A percentile compares a stretch with the other conserved stretches of the same genome.
Conservation (phyloP, 2,888 invertebrate species). For the Dolichomitus sp. region DNA sequence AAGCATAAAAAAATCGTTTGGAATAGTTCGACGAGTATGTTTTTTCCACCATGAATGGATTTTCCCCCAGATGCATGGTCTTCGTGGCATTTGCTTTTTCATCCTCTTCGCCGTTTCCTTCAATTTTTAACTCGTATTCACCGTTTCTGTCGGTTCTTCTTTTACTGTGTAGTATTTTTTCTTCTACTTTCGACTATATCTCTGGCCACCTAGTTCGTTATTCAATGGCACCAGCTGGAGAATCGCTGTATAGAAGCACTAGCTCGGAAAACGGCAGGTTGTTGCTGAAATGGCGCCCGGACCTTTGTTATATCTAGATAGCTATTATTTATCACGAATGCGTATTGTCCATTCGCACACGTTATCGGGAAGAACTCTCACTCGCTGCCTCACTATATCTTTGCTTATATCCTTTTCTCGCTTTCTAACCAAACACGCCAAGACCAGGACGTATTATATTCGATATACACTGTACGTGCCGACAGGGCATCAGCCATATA, state of each 20-base stretch:
- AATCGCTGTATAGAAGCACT: constrained; percentile 23
- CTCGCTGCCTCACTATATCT: not conserved
- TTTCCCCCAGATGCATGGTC: constrained; percentile 2
- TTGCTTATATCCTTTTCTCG: not conserved
- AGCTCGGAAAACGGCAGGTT: constrained; percentile 35
- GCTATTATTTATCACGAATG: constrained; percentile 64
- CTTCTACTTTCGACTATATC: constrained; percentile 3
- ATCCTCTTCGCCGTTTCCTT: constrained; percentile 56
- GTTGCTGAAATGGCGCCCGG: constrained; percentile 45
- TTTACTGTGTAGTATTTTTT: constrained; percentile 58
- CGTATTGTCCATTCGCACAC: constrained; percentile 45
- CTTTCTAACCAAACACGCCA: constrained; percentile 1
- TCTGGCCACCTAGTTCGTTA: constrained; percentile 34
- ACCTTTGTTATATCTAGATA: constrained; percentile 56
- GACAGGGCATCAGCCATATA: not conserved
- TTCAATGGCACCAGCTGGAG: constrained; percentile 41
- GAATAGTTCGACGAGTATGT: constrained; percentile 34
- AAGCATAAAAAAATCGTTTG: constrained; percentile 16
- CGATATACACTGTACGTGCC: constrained; percentile 24
- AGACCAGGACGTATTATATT: constrained; percentile 21
- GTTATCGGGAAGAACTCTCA: not conserved
- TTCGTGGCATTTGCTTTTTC: constrained; percentile 14
- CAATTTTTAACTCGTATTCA: constrained; percentile 70
- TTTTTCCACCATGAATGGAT: constrained; percentile 9
- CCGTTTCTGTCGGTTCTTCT: constrained; percentile 63